phyloP scores from a whole-genome alignment of 2,113 vertebrate genomes.

The Epinephelus cyanopodus region DNA sequence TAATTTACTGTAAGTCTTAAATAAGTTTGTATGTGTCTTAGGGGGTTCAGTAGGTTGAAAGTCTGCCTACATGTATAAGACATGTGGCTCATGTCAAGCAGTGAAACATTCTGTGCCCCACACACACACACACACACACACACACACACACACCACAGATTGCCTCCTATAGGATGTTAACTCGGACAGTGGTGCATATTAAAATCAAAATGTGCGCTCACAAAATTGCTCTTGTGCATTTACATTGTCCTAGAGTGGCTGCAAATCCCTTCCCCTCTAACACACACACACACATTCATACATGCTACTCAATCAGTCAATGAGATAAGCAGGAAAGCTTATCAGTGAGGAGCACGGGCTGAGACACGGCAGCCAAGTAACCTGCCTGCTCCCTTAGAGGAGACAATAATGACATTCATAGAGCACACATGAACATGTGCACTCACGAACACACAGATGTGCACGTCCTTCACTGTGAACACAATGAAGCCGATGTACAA shows the following conservation, averaged over 20 bases:
- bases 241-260: constrained; percentile 12
- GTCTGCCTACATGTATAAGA: not conserved
- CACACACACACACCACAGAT: not conserved
- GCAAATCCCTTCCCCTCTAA: not conserved
- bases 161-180: not conserved
- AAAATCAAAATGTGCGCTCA: constrained; percentile 28
- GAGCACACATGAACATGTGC: constrained; percentile 35
- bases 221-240: constrained; percentile 35
- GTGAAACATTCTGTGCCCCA: not conserved
- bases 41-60: not conserved
- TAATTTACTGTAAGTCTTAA: no score
- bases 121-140: constrained; percentile 8
- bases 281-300: constrained; percentile 29
- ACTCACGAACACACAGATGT: no score
- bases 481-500: constrained; percentile 50
- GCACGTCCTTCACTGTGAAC: not conserved
- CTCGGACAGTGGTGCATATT: constrained; percentile 43
- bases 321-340: constrained; percentile 70
- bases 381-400: constrained; percentile 51
- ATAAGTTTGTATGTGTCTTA: no score
- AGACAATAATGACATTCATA: constrained; percentile 56
- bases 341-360: constrained; percentile 65
- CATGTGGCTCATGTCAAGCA: not conserved
- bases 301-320: constrained; percentile 46
- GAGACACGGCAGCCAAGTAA: constrained; percentile 62